These are phyloP conservation scores for Drosophila sordidula DNA, from an alignment of 2,888 invertebrate species.

Conservation along the genomic window DNA sequence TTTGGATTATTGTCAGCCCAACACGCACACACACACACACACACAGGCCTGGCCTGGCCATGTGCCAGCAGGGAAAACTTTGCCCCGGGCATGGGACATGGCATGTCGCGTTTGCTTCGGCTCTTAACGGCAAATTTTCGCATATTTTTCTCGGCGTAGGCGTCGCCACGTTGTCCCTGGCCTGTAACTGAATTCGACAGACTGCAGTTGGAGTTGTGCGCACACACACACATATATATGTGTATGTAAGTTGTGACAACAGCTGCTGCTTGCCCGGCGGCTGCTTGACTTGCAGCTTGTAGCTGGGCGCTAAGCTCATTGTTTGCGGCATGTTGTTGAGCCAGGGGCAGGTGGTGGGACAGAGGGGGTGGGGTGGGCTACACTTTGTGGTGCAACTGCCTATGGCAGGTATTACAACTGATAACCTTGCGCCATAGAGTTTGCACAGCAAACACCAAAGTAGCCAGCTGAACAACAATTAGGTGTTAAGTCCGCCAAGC, in stretches of 20 bases:
- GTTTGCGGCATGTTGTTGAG: slow-evolving; percentile 57
- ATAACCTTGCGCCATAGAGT: slow-evolving; percentile 29
- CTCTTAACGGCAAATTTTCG: slow-evolving; percentile 76
- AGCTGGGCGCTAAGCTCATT: slow-evolving; percentile 67
- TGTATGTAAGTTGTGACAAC: slow-evolving; percentile 30
- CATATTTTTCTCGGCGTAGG: slow-evolving; percentile 75
- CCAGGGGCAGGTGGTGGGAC: no score
- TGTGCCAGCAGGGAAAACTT: slow-evolving; percentile 64
- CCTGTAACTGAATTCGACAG: slow-evolving; percentile 59
- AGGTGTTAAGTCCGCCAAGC: slow-evolving; percentile 28
- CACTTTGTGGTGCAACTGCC: slow-evolving; percentile 33
- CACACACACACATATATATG: slow-evolving; percentile 12
- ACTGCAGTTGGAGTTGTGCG: slow-evolving; percentile 49
- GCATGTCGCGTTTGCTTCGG: slow-evolving; percentile 47
- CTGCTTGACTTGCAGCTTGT: slow-evolving; percentile 73
- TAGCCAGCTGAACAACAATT: slow-evolving; percentile 39
- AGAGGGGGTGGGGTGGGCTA: background rate
- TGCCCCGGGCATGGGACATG: slow-evolving; percentile 55
- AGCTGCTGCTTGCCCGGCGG: slow-evolving; percentile 41
- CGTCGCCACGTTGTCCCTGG: slow-evolving; percentile 70
- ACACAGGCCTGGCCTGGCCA: slow-evolving; percentile 50
- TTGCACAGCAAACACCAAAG: slow-evolving; percentile 35
- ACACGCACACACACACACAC: slow-evolving; percentile 26
- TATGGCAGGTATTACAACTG: slow-evolving; percentile 32
- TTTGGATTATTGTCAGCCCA: slow-evolving; percentile 78